Percentiles rank a stretch among this genome's conserved stretches.
Evolutionary conservation across 2,113 vertebrate genomes (phyloP).

Genomic region (Oryzias celebensis): DNA sequence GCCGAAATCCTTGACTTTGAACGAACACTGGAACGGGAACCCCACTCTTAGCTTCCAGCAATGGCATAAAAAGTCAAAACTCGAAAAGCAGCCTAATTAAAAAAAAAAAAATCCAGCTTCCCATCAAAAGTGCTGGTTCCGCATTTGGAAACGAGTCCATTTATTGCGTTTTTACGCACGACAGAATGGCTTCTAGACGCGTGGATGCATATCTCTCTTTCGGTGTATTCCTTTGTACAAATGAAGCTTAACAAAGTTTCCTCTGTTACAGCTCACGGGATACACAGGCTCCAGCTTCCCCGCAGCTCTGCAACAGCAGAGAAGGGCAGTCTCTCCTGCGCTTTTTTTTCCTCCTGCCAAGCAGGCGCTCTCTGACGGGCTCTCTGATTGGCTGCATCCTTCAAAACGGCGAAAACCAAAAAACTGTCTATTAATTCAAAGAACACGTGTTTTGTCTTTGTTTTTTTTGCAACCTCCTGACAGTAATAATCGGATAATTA

Average conservation of each 20-base stretch:
- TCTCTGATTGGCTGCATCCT: slow-evolving; percentile 67
- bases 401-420: background rate
- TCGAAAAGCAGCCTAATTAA: background rate
- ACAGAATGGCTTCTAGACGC: slow-evolving; percentile 7
- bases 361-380: slow-evolving; percentile 26
- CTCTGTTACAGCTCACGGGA: slow-evolving; percentile 46
- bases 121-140: slow-evolving; percentile 14
- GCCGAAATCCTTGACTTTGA: slow-evolving; percentile 30
- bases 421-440: background rate
- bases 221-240: slow-evolving; percentile 16
- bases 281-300: slow-evolving; percentile 20
- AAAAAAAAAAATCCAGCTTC: background rate
- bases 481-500: no score
- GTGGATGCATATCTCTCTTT: slow-evolving; percentile 9
- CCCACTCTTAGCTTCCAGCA: slow-evolving; percentile 3
- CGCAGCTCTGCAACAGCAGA: slow-evolving; percentile 36
- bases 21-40: background rate
- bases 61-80: slow-evolving; percentile 5
- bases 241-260: slow-evolving; percentile 38
- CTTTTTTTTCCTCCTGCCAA: slow-evolving; percentile 57
- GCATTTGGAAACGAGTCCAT: slow-evolving; percentile 24
- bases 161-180: slow-evolving; percentile 20
- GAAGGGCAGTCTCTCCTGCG: slow-evolving; percentile 36
- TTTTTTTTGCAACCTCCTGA: background rate
- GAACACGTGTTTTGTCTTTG: background rate